Evolutionary conservation across 2,888 invertebrate genomes (phyloP).

Genomic region (Belgica antarctica): DNA sequence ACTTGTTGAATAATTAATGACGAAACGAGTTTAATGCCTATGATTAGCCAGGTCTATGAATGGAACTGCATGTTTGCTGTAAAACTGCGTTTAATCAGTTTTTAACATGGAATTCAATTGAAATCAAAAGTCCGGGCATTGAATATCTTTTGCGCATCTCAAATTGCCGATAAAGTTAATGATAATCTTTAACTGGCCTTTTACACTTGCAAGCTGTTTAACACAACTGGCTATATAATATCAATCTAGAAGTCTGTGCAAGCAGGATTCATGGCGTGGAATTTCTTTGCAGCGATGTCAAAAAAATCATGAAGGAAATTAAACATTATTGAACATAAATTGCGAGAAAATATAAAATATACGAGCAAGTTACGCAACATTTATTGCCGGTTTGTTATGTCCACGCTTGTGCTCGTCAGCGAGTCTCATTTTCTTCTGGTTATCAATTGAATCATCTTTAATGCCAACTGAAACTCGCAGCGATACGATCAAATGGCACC

Average conservation of each 20-base stretch:
- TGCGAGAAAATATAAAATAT: background rate
- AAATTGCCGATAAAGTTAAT: background rate
- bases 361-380: constrained; percentile 10
- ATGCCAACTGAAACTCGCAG: background rate
- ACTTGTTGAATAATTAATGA: constrained; percentile 7
- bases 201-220: no score
- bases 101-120: background rate
- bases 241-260: background rate
- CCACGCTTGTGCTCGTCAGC: background rate
- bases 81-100: background rate
- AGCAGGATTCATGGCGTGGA: constrained; percentile 17
- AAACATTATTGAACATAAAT: constrained; percentile 17
- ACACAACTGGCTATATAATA: background rate
- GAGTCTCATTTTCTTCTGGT: constrained; percentile 19
- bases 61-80: background rate
- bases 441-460: constrained; percentile 34
- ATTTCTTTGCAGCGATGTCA: constrained; percentile 16
- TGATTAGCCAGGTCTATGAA: background rate
- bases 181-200: constrained; percentile 7
- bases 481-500: background rate
- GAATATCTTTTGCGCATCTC: no score
- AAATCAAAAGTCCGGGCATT: background rate
- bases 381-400: background rate
- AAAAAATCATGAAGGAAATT: background rate
- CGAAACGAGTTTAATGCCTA: background rate